phyloP scores from a whole-genome alignment of 2,888 invertebrate species.

The Carpatolechia fugitivella region DNA sequence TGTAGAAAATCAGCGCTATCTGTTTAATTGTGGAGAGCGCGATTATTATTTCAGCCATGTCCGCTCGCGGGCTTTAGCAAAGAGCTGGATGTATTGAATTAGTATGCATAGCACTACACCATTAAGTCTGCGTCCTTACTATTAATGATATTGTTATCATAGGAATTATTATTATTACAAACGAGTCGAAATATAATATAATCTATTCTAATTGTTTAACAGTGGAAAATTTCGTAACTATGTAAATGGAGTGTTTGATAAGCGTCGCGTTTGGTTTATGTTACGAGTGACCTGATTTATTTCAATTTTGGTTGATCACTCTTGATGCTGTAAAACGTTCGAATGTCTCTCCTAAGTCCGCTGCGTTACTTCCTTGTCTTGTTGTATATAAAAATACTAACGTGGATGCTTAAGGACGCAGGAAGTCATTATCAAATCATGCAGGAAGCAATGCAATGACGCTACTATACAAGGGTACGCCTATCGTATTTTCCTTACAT shows the following conservation, averaged over 20 bases:
- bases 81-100: constrained; percentile 57
- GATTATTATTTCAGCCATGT: constrained; percentile 76
- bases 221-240: constrained; percentile 51
- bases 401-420: constrained; percentile 67
- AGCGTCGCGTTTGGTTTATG: constrained; percentile 35
- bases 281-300: constrained; percentile 54
- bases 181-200: constrained; percentile 59
- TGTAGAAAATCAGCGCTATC: constrained; percentile 63
- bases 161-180: constrained; percentile 72
- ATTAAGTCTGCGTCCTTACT: constrained; percentile 77
- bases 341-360: constrained; percentile 22
- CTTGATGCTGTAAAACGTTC: constrained; percentile 35
- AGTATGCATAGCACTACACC: constrained; percentile 72
- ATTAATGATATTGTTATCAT: constrained; percentile 78
- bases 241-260: constrained; percentile 38
- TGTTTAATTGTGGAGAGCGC: constrained; percentile 63
- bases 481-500: constrained; percentile 37
- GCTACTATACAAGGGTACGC: constrained; percentile 31
- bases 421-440: constrained; percentile 75
- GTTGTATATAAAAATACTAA: constrained; percentile 55
- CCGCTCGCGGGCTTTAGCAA: constrained; percentile 55
- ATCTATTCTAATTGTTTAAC: constrained; percentile 48
- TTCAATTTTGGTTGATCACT: constrained; percentile 47
- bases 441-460: constrained; percentile 51
- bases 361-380: constrained; percentile 55